Percentiles rank a stretch among this genome's conserved stretches.
These are phyloP conservation scores for Acipenser ruthenus DNA, from an alignment of 2,797 vertebrate genomes.

Conservation along the genomic window DNA sequence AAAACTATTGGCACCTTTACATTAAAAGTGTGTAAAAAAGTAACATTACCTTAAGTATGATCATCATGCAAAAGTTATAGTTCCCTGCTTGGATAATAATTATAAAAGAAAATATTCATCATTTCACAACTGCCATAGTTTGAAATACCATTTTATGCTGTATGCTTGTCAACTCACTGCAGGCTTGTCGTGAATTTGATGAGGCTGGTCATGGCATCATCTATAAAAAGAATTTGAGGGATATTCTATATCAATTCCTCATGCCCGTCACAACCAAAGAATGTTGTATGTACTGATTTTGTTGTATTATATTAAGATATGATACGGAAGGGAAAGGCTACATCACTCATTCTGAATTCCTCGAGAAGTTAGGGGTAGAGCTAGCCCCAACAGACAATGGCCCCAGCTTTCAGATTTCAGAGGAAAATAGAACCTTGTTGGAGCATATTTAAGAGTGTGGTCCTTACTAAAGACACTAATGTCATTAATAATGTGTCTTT, in stretches of 20 bases:
- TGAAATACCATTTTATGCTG: too few species aligned
- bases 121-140: too few species aligned
- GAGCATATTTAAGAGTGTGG: slow-evolving; percentile 13
- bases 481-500: not conserved
- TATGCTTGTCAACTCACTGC: slow-evolving; percentile 2
- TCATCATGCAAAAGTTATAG: too few species aligned
- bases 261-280: slow-evolving; percentile 53
- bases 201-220: slow-evolving; percentile 43
- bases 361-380: slow-evolving; percentile 42
- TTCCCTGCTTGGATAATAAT: too few species aligned
- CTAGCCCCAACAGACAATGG: slow-evolving; percentile 22
- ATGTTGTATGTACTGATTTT: slow-evolving; percentile 21
- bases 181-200: slow-evolving; percentile 53
- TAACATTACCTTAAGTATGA: too few species aligned
- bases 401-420: slow-evolving; percentile 20
- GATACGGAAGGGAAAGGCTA: slow-evolving; percentile 50
- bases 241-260: slow-evolving; percentile 44
- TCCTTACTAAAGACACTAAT: too few species aligned
- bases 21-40: too few species aligned
- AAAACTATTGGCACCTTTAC: too few species aligned
- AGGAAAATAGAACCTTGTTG: slow-evolving; percentile 30
- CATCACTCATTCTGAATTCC: slow-evolving; percentile 52
- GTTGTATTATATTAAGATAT: slow-evolving; percentile 40
- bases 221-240: slow-evolving; percentile 47
- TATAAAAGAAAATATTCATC: too few species aligned